Conservation (phyloP, 2,888 invertebrate genomes). For the Ligdia adustata region DNA sequence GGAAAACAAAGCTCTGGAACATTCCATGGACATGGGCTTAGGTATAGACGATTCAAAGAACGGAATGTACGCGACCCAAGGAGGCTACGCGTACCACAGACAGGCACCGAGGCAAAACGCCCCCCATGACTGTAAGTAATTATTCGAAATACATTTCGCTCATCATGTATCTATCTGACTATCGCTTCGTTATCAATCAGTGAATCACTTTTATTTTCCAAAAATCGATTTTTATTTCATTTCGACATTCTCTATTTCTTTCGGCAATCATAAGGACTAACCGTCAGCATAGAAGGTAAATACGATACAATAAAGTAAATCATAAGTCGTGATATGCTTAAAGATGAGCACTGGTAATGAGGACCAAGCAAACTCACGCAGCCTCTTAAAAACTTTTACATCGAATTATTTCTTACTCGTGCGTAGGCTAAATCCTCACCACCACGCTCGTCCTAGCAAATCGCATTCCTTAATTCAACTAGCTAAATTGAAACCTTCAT, state of each 20-base stretch:
- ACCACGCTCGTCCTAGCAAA: neutral
- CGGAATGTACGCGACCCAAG: slow-evolving; percentile 91
- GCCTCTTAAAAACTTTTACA: too few species aligned
- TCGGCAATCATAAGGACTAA: slow-evolving; percentile 60
- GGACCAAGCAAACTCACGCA: too few species aligned
- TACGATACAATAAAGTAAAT: too few species aligned
- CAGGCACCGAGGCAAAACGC: slow-evolving; percentile 87
- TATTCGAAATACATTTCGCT: neutral
- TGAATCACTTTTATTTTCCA: slow-evolving; percentile 20
- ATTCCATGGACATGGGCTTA: slow-evolving; percentile 93
- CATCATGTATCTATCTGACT: too few species aligned
- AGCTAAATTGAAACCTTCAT: neutral
- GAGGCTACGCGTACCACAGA: slow-evolving; percentile 93
- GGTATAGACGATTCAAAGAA: slow-evolving; percentile 94
- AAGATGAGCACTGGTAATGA: slow-evolving; percentile 20
- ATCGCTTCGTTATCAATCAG: slow-evolving; percentile 28
- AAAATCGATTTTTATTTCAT: slow-evolving; percentile 35
- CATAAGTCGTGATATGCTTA: too few species aligned
- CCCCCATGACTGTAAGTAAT: slow-evolving; percentile 91
- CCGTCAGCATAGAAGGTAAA: slow-evolving; percentile 60
- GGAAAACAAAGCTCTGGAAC: slow-evolving; percentile 96
- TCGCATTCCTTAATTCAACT: neutral
- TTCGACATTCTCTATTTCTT: slow-evolving; percentile 45
- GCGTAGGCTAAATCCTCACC: neutral
- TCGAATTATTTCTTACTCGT: too few species aligned